These are phyloP conservation scores for Volucella zonaria DNA, from an alignment of 2,888 invertebrate species.

Conservation along the genomic window DNA sequence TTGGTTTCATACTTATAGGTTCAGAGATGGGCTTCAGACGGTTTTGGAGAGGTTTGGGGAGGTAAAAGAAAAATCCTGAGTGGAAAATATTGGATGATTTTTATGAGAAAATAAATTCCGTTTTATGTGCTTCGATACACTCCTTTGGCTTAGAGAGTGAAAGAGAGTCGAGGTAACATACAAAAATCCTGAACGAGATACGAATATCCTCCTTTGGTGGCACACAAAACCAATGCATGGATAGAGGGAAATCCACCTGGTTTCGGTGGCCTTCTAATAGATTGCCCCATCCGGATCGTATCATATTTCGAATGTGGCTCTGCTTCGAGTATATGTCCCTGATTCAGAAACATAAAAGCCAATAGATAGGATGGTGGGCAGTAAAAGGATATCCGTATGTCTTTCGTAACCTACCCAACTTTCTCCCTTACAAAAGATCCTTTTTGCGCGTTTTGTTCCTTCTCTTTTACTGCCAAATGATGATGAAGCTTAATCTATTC, in stretches of 20 bases:
- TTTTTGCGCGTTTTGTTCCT: slow-evolving; percentile 7
- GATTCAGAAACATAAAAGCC: slow-evolving; percentile 23
- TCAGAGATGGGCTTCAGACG: no score
- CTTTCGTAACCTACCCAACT: slow-evolving; percentile 7
- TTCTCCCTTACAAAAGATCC: not conserved
- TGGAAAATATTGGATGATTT: slow-evolving; percentile 72
- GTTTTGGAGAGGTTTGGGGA: not conserved
- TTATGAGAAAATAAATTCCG: slow-evolving; percentile 76
- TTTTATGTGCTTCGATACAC: slow-evolving; percentile 76
- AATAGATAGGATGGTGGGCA: slow-evolving; percentile 24
- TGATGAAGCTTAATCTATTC: slow-evolving; percentile 59
- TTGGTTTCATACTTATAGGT: slow-evolving; percentile 18
- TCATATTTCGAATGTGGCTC: slow-evolving; percentile 33
- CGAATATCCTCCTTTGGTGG: not conserved
- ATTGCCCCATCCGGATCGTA: slow-evolving; percentile 48
- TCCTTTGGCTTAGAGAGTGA: slow-evolving; percentile 70
- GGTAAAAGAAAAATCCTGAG: slow-evolving; percentile 42
- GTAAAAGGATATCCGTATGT: slow-evolving; percentile 53
- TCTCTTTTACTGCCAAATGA: slow-evolving; percentile 31
- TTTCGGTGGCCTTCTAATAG: slow-evolving; percentile 60
- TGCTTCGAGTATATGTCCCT: slow-evolving; percentile 25
- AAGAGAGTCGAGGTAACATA: slow-evolving; percentile 28
- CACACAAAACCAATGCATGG: slow-evolving; percentile 8
- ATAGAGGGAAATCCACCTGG: slow-evolving; percentile 57
- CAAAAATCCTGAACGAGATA: slow-evolving; percentile 14